Conservation (phyloP, 1,140 invertebrate species). For the Bombus cullumanus region DNA sequence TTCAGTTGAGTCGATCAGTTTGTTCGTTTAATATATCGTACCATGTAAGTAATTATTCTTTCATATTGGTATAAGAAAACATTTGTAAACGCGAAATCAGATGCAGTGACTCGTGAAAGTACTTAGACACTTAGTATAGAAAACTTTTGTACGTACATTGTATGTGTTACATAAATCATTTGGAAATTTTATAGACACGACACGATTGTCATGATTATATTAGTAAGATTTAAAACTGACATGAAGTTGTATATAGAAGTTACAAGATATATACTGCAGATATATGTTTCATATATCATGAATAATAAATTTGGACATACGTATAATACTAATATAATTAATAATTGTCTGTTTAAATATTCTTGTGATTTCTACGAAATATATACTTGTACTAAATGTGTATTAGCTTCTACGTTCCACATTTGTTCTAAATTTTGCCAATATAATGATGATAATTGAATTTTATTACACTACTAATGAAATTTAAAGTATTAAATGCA, state of each 20-base stretch:
- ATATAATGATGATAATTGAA: no score
- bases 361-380: background rate
- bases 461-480: background rate
- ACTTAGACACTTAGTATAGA: background rate
- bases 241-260: background rate
- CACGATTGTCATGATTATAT: background rate
- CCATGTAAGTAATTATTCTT: background rate
- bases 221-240: background rate
- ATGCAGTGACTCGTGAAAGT: background rate
- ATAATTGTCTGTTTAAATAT: background rate
- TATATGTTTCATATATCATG: background rate
- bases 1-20: slow-evolving; percentile 30
- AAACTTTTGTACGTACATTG: background rate
- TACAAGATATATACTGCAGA: background rate
- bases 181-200: background rate
- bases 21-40: slow-evolving; percentile 1
- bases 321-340: background rate
- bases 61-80: background rate
- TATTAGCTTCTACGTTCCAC: no score
- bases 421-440: no score
- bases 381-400: no score
- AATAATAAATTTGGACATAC: background rate
- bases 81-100: background rate
- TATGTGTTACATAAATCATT: background rate
- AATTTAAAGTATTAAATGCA: background rate